Evolutionary conservation across 2,113 vertebrate species (phyloP).

Genomic region (Saguinus midas): DNA sequence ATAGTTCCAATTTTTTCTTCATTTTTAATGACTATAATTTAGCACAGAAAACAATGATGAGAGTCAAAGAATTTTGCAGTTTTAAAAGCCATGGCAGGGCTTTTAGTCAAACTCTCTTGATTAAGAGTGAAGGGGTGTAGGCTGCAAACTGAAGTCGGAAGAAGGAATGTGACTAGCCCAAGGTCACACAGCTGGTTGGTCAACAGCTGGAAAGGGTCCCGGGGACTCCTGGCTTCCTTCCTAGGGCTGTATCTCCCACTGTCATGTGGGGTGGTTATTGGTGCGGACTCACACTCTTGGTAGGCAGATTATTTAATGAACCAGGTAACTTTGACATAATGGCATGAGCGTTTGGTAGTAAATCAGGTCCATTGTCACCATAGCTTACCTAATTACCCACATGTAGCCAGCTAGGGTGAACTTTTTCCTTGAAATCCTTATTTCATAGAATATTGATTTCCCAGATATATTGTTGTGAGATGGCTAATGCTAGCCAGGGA

Average conservation of each 20-base stretch:
- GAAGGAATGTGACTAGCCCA: not conserved
- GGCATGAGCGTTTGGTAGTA: conserved; percentile 34
- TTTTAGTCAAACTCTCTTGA: not conserved
- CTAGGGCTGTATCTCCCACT: not conserved
- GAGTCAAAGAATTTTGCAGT: not conserved
- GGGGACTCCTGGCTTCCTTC: not conserved
- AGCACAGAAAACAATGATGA: not conserved
- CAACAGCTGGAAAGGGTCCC: not conserved
- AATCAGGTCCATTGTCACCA: conserved; percentile 51
- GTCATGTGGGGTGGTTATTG: not conserved
- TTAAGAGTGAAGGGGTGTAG: not conserved
- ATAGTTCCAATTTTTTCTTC: conserved; percentile 6
- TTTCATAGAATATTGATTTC: conserved; percentile 71
- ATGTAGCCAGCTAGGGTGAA: conserved; percentile 39
- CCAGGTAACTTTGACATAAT: conserved; percentile 52
- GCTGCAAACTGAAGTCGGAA: not conserved
- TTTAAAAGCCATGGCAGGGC: not conserved
- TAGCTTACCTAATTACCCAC: conserved; percentile 52
- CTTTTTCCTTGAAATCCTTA: conserved; percentile 61
- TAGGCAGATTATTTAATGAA: conserved; percentile 39
- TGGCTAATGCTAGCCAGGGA: not conserved
- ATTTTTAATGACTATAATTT: conserved; percentile 12
- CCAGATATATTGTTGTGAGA: conserved; percentile 38
- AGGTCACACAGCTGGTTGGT: not conserved
- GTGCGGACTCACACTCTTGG: not conserved